A percentile compares a stretch with the other conserved stretches of the same genome.
These are phyloP conservation scores for Vanessa atalanta DNA, from an alignment of 1,140 invertebrate genomes.

Conservation along the genomic window DNA sequence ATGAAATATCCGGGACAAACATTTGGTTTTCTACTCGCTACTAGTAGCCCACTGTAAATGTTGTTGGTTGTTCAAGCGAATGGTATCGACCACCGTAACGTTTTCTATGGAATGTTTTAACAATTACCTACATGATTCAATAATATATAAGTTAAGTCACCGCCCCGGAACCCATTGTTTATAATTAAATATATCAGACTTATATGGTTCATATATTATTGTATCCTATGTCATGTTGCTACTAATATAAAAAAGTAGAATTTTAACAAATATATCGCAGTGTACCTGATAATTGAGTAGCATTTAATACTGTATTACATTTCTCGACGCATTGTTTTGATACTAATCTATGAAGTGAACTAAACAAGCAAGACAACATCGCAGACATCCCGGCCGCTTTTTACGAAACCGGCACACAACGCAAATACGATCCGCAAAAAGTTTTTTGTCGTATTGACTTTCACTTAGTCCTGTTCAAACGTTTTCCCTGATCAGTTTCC, in stretches of 20 bases:
- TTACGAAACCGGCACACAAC: conserved; percentile 37
- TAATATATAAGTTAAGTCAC: too few relatives aligned
- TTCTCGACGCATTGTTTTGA: background rate
- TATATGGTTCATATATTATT: too few relatives aligned
- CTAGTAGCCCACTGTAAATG: conserved; percentile 21
- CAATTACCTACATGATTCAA: too few relatives aligned
- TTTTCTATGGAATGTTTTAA: too few relatives aligned
- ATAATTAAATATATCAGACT: too few relatives aligned
- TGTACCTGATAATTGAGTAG: too few relatives aligned
- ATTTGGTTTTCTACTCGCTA: conserved; percentile 10
- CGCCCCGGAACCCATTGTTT: too few relatives aligned
- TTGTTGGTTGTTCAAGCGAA: too few relatives aligned
- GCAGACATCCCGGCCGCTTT: conserved; percentile 15
- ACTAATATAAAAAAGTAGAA: too few relatives aligned
- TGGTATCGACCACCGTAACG: too few relatives aligned
- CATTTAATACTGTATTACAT: background rate
- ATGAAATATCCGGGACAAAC: conserved; percentile 47
- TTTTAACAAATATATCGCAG: too few relatives aligned
- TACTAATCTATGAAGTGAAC: background rate
- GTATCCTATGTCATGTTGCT: too few relatives aligned
- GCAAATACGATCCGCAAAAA: conserved; percentile 50
- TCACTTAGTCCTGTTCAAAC: conserved; percentile 64
- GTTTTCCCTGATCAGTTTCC: conserved; percentile 53
- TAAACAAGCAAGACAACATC: conserved; percentile 14
- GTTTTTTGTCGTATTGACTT: conserved; percentile 68